Evolutionary conservation across 2,797 vertebrate genomes (phyloP), one percentile per base, ranked within the genome.

Genomic region (Lutra lutra): DNA sequence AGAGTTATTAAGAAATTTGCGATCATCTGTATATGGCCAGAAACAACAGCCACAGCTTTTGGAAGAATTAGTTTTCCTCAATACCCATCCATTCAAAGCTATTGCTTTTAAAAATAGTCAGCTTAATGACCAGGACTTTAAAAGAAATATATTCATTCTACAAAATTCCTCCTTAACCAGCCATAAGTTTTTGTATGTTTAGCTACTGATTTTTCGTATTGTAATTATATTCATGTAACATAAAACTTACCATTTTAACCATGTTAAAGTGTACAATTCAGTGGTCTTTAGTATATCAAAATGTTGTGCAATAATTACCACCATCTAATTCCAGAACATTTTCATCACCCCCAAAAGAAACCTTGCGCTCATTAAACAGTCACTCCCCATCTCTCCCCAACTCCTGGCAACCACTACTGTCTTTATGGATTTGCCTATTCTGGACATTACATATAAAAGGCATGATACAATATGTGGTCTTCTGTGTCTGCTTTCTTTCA

Each of bases 121-220:
- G 66, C 29, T 94, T 84, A 68, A 77, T 79, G 78, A 92, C 9
- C 35, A 11, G 40, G 3, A 51, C 51, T 94, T 95, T 87, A 92
- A 92, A 97, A 94, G 72, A 91, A 78, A 97, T 66, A 58, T 46
- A 83, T 35, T 82, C 20, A 64, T 92, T 92, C 38, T 89, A 35
- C 72, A 96, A 97, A 96, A 89, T 73, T 66, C 35, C 15, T 93
- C 29, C 21, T 25, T 54, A 86, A 66, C 5, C 4, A 79, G 15
- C 14, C 7, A 32, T 48, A 14, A 20, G 18, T 23, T 35, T 66
- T 62, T 73, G 2, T 18, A 46, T 88, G 7, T 89, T 93, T 58
- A 75, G 64, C 10, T 80, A 48, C 40, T 62, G 13, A 38, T n/a
- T 80, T 86, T 88, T 93, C 32, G 79, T 86, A 80, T 35, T 77